These are phyloP conservation scores for Osedax frankpressi DNA, from an alignment of 2,888 invertebrate genomes.

Conservation along the genomic window DNA sequence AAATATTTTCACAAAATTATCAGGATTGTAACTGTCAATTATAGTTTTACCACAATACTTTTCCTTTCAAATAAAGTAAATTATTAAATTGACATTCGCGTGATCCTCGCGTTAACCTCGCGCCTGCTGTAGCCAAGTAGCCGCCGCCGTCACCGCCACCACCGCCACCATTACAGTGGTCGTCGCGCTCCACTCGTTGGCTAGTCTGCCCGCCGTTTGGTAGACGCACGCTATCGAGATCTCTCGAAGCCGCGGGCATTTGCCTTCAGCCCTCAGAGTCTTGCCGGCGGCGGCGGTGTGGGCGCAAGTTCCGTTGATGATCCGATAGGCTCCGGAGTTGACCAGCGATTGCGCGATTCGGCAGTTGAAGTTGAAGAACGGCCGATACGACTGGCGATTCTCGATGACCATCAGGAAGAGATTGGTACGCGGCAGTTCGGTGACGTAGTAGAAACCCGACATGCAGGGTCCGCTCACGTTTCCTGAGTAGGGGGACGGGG, in stretches of 20 bases:
- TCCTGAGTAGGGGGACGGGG: conserved; percentile 36
- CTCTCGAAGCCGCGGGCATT: conserved; percentile 40
- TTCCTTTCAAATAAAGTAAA: no score
- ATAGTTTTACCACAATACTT: no score
- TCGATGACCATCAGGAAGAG: conserved; percentile 46
- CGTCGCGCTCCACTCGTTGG: not conserved
- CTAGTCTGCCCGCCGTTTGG: conserved; percentile 6
- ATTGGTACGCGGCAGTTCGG: conserved; percentile 45
- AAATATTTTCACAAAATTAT: no score
- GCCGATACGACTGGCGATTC: conserved; percentile 41
- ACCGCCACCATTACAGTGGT: no score
- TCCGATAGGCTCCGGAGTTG: conserved; percentile 46
- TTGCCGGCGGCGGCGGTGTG: conserved; percentile 38
- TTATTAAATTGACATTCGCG: no score
- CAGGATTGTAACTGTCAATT: no score
- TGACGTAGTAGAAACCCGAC: conserved; percentile 48
- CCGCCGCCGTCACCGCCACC: no score
- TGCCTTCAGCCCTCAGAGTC: conserved; percentile 37
- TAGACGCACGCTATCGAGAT: conserved; percentile 32
- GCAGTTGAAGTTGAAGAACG: conserved; percentile 47
- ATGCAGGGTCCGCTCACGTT: conserved; percentile 48
- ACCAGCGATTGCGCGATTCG: conserved; percentile 46
- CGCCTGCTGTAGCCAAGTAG: no score
- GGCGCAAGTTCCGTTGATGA: conserved; percentile 47
- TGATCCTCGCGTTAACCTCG: no score